phyloP scores from a whole-genome alignment of 2,797 vertebrate genomes.

The Oreochromis mossambicus region DNA sequence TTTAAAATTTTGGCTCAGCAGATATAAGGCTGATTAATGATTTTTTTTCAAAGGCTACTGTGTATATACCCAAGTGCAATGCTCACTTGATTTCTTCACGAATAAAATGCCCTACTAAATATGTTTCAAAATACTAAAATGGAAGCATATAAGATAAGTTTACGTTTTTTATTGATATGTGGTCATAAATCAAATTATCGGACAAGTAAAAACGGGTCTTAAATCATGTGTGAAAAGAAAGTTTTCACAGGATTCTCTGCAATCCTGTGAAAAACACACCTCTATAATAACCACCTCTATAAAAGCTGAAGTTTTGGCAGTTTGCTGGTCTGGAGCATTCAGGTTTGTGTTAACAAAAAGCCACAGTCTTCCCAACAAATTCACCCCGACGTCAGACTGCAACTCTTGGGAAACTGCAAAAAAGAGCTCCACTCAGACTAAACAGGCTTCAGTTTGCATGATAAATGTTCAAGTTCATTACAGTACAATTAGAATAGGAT shows the following conservation, averaged over 20 bases:
- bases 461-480: background rate
- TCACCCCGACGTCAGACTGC: background rate
- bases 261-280: background rate
- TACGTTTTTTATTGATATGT: background rate
- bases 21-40: background rate
- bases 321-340: background rate
- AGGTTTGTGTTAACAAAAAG: background rate
- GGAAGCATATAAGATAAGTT: rapidly evolving
- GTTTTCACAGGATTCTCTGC: background rate
- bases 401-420: background rate
- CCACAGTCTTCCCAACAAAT: background rate
- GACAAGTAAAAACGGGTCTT: background rate
- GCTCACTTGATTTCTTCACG: background rate
- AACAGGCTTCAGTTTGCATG: background rate
- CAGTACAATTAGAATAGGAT: background rate
- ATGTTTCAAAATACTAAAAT: background rate
- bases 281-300: background rate
- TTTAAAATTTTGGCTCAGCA: background rate
- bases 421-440: background rate
- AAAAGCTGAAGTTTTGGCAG: background rate
- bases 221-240: background rate
- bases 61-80: background rate
- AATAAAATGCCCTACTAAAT: background rate
- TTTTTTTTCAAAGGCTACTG: background rate
- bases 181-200: background rate